Evolutionary conservation across 2,888 invertebrate genomes (phyloP).

Genomic region (Pomacea canaliculata): DNA sequence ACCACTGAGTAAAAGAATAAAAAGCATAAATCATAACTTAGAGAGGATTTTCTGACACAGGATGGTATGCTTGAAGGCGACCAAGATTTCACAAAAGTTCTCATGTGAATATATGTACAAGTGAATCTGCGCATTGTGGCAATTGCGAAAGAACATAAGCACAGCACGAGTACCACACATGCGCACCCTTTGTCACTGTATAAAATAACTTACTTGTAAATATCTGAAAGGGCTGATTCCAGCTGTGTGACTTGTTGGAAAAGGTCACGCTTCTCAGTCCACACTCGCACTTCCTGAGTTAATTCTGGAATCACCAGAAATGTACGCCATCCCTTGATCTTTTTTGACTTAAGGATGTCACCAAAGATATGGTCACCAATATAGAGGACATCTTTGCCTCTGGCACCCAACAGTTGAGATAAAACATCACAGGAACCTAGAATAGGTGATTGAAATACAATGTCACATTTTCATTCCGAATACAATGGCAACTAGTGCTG

Average conservation of each 20-base stretch:
- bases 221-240: slow-evolving; percentile 89
- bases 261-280: slow-evolving; percentile 95
- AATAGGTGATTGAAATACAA: not conserved
- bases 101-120: no score
- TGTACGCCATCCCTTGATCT: slow-evolving; percentile 98
- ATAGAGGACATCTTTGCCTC: slow-evolving; percentile 97
- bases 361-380: slow-evolving; percentile 99
- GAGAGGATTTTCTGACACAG: no score
- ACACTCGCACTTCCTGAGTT: slow-evolving; percentile 94
- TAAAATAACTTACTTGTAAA: slow-evolving; percentile 83
- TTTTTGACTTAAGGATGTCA: slow-evolving; percentile 98
- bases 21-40: no score
- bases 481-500: not conserved
- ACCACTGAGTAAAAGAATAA: no score
- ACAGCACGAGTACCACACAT: no score
- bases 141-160: no score
- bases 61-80: no score
- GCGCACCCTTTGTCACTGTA: not conserved
- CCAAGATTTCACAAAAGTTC: no score
- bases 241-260: slow-evolving; percentile 91
- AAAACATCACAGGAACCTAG: slow-evolving; percentile 93
- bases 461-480: not conserved
- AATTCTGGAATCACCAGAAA: slow-evolving; percentile 97
- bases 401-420: slow-evolving; percentile 93
- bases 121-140: no score